phyloP scores from a whole-genome alignment of 2,113 vertebrate species.

The Chitala chitala region DNA sequence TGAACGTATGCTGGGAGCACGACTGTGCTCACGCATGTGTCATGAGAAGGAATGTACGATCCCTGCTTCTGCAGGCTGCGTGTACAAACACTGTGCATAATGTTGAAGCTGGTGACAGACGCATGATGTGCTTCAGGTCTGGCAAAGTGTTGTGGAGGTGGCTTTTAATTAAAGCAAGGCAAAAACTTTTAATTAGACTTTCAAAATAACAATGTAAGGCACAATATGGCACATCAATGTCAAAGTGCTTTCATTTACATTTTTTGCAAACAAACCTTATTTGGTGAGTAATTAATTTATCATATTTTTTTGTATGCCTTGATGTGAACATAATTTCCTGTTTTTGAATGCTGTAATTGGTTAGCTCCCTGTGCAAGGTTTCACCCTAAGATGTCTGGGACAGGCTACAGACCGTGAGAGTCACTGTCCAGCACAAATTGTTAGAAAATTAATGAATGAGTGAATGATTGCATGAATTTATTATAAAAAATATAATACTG shows the following conservation, averaged over 20 bases:
- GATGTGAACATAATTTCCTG: not conserved
- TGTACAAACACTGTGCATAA: slow-evolving; percentile 4
- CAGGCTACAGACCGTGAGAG: not conserved
- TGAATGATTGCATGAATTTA: slow-evolving; percentile 16
- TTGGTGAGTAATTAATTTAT: slow-evolving; percentile 2
- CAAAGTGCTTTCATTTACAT: not conserved
- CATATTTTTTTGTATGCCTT: not conserved
- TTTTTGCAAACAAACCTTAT: not conserved
- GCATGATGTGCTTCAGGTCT: not conserved
- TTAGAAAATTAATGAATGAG: not conserved
- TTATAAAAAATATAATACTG: too few relatives aligned
- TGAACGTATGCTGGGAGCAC: not conserved
- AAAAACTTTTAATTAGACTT: not conserved
- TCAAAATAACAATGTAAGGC: not conserved
- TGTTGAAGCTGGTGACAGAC: not conserved
- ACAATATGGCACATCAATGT: slow-evolving; percentile 7
- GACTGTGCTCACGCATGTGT: not conserved
- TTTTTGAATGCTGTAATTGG: slow-evolving; percentile 13
- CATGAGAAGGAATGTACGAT: not conserved
- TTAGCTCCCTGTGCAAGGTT: too few relatives aligned
- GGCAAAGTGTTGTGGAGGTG: not conserved
- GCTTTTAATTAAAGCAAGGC: not conserved
- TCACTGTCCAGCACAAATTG: not conserved
- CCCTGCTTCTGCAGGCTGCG: not conserved
- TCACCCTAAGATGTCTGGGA: not conserved